A percentile compares a stretch with the other conserved stretches of the same genome.
These are phyloP conservation scores for Phyllopteryx taeniolatus DNA, from an alignment of 2,113 vertebrate genomes.

Conservation along the genomic window DNA sequence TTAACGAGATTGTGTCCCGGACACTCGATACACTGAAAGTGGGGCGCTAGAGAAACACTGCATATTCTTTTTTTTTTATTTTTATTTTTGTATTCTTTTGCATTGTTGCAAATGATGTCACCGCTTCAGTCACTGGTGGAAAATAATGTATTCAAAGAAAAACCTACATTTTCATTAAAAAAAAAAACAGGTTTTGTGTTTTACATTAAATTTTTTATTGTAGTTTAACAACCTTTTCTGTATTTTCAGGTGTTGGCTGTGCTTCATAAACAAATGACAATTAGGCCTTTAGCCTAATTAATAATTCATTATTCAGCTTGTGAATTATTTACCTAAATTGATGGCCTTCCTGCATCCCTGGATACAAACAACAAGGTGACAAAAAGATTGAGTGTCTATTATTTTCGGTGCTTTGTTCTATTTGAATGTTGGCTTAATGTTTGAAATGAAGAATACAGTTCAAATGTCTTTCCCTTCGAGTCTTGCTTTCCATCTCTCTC, in stretches of 20 bases:
- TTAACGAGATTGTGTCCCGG: constrained; percentile 42
- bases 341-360: constrained; percentile 86
- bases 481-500: no score
- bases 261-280: constrained; percentile 72
- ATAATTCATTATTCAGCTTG: constrained; percentile 81
- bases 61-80: not conserved
- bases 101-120: not conserved
- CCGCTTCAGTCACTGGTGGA: not conserved
- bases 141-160: not conserved
- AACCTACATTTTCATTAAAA: not conserved
- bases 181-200: not conserved
- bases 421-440: not conserved
- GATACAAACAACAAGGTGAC: constrained; percentile 55
- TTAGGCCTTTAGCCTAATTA: constrained; percentile 83
- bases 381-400: constrained; percentile 48
- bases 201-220: not conserved
- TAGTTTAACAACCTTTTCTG: constrained; percentile 15
- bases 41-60: not conserved
- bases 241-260: constrained; percentile 67
- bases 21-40: constrained; percentile 38
- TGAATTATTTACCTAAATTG: constrained; percentile 98
- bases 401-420: constrained; percentile 17
- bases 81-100: not conserved
- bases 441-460: no score
- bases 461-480: no score